Percentiles rank a stretch among this genome's conserved stretches.
phyloP scores from a whole-genome alignment of 1,140 invertebrate species.

The Leguminivora glycinivorella region DNA sequence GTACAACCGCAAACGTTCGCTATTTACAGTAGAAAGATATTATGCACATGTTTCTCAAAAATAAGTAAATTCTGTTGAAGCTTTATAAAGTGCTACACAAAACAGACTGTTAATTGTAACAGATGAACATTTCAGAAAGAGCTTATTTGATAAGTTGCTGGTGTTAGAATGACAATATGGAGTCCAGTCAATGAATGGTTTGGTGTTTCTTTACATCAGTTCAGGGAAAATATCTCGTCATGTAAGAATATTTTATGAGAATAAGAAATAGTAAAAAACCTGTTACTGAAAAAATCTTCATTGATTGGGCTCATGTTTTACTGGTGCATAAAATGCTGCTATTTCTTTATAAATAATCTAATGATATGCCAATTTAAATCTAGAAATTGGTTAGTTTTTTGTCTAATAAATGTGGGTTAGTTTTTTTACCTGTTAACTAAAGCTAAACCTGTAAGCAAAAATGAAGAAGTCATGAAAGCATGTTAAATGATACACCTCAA shows the following conservation, averaged over 20 bases:
- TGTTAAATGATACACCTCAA: conserved; percentile 67
- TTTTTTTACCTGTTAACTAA: neutral
- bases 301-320: neutral
- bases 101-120: neutral
- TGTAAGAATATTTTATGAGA: too few species aligned
- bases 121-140: neutral
- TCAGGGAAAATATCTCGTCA: too few species aligned
- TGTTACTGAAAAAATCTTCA: neutral
- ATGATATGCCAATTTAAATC: neutral
- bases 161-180: neutral
- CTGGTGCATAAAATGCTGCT: neutral
- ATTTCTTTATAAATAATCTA: conserved; percentile 4
- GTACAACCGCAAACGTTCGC: neutral
- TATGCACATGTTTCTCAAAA: neutral
- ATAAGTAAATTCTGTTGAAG: neutral
- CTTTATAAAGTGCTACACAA: neutral
- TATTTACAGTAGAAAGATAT: neutral
- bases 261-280: too few species aligned
- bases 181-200: neutral
- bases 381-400: conserved; percentile 5
- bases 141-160: neutral
- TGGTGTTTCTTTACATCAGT: neutral
- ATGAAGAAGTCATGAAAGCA: conserved; percentile 41
- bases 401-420: neutral
- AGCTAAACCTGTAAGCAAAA: neutral